Evolutionary conservation across 2,888 invertebrate species (phyloP).

Genomic region (Orthonevra nobilis): DNA sequence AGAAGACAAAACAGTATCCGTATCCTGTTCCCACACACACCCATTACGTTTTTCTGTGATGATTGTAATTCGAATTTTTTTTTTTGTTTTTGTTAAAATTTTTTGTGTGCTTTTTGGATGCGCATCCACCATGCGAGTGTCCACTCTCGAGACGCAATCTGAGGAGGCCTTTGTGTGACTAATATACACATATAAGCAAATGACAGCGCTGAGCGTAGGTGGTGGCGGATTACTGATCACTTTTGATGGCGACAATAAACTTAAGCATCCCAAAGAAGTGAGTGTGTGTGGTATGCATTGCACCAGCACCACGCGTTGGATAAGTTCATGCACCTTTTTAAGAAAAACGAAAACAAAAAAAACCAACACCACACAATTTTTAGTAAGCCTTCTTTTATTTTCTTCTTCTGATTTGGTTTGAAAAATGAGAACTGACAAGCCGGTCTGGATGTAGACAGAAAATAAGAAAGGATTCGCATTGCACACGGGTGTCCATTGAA

Average conservation of each 20-base stretch:
- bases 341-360: background rate
- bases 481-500: conserved; percentile 34
- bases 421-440: conserved; percentile 39
- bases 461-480: conserved; percentile 20
- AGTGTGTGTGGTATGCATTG: conserved; percentile 33
- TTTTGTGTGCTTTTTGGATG: no score
- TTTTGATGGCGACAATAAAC: conserved; percentile 68
- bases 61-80: conserved; percentile 31
- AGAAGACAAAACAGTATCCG: conserved; percentile 47
- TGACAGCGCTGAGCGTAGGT: conserved; percentile 79
- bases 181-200: conserved; percentile 80
- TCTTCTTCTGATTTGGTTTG: background rate
- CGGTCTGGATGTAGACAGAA: conserved; percentile 18
- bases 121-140: conserved; percentile 31
- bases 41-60: conserved; percentile 57
- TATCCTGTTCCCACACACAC: conserved; percentile 70
- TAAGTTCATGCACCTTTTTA: conserved; percentile 54
- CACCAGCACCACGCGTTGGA: conserved; percentile 29
- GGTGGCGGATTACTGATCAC: conserved; percentile 71
- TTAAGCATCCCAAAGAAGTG: conserved; percentile 59
- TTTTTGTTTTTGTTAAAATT: no score
- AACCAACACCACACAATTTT: no score
- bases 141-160: conserved; percentile 27
- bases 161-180: conserved; percentile 72
- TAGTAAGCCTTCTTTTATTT: conserved; percentile 20